Conservation (phyloP, 2,113 vertebrate genomes). For the Oncorhynchus masou region DNA sequence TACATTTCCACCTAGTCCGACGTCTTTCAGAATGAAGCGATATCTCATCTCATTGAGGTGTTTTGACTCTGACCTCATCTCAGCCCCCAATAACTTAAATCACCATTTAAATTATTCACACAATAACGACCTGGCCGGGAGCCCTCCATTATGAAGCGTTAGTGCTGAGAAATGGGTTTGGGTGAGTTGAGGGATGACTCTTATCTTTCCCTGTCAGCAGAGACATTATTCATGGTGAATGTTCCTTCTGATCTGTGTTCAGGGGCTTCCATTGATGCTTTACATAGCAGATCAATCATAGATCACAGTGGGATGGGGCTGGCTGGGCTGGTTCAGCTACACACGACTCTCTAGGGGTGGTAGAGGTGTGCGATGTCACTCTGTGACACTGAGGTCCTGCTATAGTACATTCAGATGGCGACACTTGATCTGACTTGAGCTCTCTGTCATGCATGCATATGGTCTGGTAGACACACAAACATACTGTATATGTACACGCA, state of each 20-base stretch:
- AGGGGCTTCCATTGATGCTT: slow-evolving; percentile 91
- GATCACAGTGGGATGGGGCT: slow-evolving; percentile 71
- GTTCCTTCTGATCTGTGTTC: slow-evolving; percentile 90
- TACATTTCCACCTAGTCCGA: slow-evolving; percentile 17
- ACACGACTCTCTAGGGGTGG: slow-evolving; percentile 34
- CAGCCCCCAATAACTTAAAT: slow-evolving; percentile 68
- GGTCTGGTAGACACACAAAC: no score
- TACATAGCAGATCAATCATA: slow-evolving; percentile 97
- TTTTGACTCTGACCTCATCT: slow-evolving; percentile 65
- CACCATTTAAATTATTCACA: slow-evolving; percentile 80
- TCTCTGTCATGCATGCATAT: no score
- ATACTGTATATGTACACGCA: no score
- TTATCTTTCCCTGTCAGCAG: slow-evolving; percentile 98
- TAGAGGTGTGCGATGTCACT: slow-evolving; percentile 4
- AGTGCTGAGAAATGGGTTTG: slow-evolving; percentile 96
- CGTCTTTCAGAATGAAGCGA: slow-evolving; percentile 5
- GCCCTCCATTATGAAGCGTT: slow-evolving; percentile 94
- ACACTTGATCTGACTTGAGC: slow-evolving; percentile 7
- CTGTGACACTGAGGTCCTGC: slow-evolving; percentile 41
- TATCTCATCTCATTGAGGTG: slow-evolving; percentile 27
- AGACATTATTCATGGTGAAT: slow-evolving; percentile 94
- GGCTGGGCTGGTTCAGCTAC: slow-evolving; percentile 33
- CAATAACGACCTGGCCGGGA: slow-evolving; percentile 86
- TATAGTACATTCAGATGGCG: slow-evolving; percentile 15
- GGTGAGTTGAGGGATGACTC: slow-evolving; percentile 95